A percentile compares a stretch with the other conserved stretches of the same genome.
Evolutionary conservation across 2,888 invertebrate species (phyloP).

Genomic region (Pteria penguin): DNA sequence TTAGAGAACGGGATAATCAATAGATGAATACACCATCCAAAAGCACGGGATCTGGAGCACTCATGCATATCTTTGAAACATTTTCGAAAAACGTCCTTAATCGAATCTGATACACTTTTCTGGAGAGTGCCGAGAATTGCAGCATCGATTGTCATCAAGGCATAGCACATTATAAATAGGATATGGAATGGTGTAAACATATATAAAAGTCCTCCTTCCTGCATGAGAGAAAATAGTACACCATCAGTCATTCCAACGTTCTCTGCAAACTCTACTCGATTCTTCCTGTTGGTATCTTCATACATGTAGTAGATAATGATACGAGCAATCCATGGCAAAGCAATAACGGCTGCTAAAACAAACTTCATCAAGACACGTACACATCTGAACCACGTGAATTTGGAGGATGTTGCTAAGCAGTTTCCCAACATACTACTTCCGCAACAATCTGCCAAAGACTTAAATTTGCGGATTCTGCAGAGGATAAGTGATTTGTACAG

Average conservation of each 20-base stretch:
- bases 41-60: constrained; percentile 41
- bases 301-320: constrained; percentile 20
- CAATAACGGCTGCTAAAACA: constrained; percentile 7
- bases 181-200: constrained; percentile 73
- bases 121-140: constrained; percentile 58
- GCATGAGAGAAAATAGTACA: too few species aligned
- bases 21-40: constrained; percentile 60
- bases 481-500: constrained; percentile 5
- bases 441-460: constrained; percentile 19
- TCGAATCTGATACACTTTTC: constrained; percentile 53
- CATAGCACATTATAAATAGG: constrained; percentile 71
- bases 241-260: not conserved
- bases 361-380: constrained; percentile 11
- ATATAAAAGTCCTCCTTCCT: constrained; percentile 64
- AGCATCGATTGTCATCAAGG: constrained; percentile 64
- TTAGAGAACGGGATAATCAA: constrained; percentile 70
- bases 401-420: not conserved
- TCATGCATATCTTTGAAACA: constrained; percentile 70
- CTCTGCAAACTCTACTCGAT: not conserved
- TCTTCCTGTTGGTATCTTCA: not conserved
- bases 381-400: not conserved
- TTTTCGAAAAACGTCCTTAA: constrained; percentile 57
- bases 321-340: constrained; percentile 15
- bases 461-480: constrained; percentile 13
- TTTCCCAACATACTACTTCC: not conserved